A percentile compares a stretch with the other conserved stretches of the same genome.
Conservation (phyloP, 1,140 invertebrate species). For the Carposina sasakii region DNA sequence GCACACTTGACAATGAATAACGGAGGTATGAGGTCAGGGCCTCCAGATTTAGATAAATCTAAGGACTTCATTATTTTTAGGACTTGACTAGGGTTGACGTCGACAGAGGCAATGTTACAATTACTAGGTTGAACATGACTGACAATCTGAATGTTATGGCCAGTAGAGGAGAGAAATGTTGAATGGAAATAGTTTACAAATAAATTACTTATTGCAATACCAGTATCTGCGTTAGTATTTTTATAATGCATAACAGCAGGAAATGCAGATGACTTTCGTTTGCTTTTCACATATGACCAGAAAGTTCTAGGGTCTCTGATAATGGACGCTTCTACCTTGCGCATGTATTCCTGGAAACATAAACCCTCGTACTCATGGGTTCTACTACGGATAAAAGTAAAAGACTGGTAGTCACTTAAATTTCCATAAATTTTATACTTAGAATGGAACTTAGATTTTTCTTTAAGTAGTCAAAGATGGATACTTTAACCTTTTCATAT, state of each 20-base stretch:
- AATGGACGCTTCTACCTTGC: slow-evolving; percentile 11
- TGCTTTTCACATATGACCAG: slow-evolving; percentile 18
- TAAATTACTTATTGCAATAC: slow-evolving; percentile 15
- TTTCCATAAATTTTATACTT: too few relatives aligned
- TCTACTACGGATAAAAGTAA: too few relatives aligned
- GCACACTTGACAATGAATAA: slow-evolving; percentile 28
- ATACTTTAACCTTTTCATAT: too few relatives aligned
- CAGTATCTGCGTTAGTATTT: slow-evolving; percentile 1
- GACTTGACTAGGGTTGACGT: background rate
- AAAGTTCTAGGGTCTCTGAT: slow-evolving; percentile 17
- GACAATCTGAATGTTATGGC: background rate
- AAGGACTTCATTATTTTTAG: background rate
- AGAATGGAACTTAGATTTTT: too few relatives aligned
- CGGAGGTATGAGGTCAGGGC: slow-evolving; percentile 19
- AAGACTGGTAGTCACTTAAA: too few relatives aligned
- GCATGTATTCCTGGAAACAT: slow-evolving; percentile 13
- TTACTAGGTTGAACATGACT: background rate
- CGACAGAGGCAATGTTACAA: background rate
- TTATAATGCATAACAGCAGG: slow-evolving; percentile 9
- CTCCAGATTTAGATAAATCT: slow-evolving; percentile 2
- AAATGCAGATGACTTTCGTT: background rate
- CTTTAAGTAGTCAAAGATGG: too few relatives aligned
- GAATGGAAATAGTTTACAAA: slow-evolving; percentile 20
- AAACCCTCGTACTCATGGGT: too few relatives aligned
- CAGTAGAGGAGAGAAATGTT: slow-evolving; percentile 1